A percentile compares a stretch with the other conserved stretches of the same genome.
Conservation (phyloP, 1,140 invertebrate species). For the Apis cerana region DNA sequence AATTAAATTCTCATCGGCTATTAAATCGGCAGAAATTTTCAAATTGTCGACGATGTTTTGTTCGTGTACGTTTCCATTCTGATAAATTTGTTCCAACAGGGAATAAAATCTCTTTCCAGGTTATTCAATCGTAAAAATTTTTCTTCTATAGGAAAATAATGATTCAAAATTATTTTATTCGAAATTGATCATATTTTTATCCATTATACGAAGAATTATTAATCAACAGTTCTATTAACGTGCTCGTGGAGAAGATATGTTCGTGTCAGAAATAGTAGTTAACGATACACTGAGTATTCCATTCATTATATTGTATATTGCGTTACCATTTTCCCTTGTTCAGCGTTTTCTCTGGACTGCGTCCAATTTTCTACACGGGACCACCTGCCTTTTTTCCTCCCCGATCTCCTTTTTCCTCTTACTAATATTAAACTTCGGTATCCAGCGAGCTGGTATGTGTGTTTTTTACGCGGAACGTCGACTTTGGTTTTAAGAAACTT, state of each 20-base stretch:
- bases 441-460: background rate
- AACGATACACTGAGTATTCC: constrained; percentile 1
- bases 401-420: constrained; percentile 3
- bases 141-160: too few species aligned
- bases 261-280: background rate
- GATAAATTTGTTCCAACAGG: background rate
- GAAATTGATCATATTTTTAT: background rate
- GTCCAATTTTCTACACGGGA: constrained; percentile 15
- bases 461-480: background rate
- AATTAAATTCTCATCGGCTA: background rate
- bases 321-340: background rate
- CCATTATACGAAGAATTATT: too few species aligned
- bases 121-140: too few species aligned
- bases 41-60: background rate
- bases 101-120: too few species aligned
- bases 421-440: constrained; percentile 22
- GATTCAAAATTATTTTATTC: too few species aligned
- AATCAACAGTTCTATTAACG: too few species aligned
- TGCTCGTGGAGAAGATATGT: background rate
- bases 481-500: background rate
- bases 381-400: background rate
- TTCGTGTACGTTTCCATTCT: background rate
- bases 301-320: constrained; percentile 26
- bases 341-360: constrained; percentile 16
- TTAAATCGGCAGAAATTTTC: background rate